These are phyloP conservation scores for Conchocele bisecta DNA, from an alignment of 2,888 invertebrate species.

Conservation along the genomic window DNA sequence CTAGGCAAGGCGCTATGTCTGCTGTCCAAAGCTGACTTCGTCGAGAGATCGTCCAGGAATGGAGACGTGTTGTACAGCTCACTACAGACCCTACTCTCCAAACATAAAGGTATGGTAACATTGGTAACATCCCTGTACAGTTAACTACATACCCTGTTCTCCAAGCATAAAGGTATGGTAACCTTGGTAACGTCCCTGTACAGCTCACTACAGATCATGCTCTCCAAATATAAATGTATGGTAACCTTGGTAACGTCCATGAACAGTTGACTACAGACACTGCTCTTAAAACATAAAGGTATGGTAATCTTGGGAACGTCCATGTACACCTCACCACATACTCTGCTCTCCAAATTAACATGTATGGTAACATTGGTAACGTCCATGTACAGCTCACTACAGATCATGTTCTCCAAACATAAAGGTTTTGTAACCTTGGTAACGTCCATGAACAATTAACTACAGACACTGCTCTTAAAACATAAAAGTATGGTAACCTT, in stretches of 20 bases:
- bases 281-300: too few species aligned
- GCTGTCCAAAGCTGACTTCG: slow-evolving; percentile 93
- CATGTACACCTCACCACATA: slow-evolving; percentile 93
- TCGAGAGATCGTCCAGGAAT: slow-evolving; percentile 95
- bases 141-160: too few species aligned
- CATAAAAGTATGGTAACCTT: slow-evolving; percentile 62
- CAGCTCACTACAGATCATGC: slow-evolving; percentile 88
- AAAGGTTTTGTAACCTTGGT: too few species aligned
- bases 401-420: too few species aligned
- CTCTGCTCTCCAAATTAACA: slow-evolving; percentile 58
- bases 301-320: too few species aligned
- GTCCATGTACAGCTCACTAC: too few species aligned
- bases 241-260: too few species aligned
- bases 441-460: slow-evolving; percentile 96
- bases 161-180: too few species aligned
- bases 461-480: slow-evolving; percentile 82
- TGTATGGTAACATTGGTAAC: too few species aligned
- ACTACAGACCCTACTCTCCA: slow-evolving; percentile 83
- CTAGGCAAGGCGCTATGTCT: slow-evolving; percentile 95
- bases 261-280: too few species aligned
- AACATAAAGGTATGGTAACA: slow-evolving; percentile 62
- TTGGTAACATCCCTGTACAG: too few species aligned
- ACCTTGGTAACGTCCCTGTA: too few species aligned
- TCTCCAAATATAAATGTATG: slow-evolving; percentile 62
- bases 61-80: slow-evolving; percentile 97